A percentile compares a stretch with the other conserved stretches of the same genome.
These are phyloP conservation scores for Scarus forsteni DNA, from an alignment of 2,797 vertebrate species.

Conservation along the genomic window DNA sequence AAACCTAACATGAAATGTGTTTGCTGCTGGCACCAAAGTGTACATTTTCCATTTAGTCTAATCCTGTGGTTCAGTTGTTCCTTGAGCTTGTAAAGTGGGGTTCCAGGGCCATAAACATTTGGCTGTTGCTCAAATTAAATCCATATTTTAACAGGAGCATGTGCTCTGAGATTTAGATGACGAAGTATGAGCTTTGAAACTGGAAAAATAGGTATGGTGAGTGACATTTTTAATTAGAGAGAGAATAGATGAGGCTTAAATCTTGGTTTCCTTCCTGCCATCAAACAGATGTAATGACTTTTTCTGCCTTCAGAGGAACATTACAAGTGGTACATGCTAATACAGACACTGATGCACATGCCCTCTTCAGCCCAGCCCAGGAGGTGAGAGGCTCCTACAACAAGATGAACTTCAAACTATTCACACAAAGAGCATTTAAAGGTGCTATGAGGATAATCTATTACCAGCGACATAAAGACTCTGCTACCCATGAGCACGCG, in stretches of 20 bases:
- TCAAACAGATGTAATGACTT: conserved; percentile 1
- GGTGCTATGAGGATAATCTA: too few relatives aligned
- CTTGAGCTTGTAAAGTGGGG: conserved; percentile 11
- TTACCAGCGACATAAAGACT: too few relatives aligned
- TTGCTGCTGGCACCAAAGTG: conserved; percentile 46
- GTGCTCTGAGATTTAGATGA: neutral
- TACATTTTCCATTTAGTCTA: conserved; percentile 25
- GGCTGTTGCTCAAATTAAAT: neutral
- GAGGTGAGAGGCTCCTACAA: too few relatives aligned
- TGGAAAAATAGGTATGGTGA: conserved; percentile 8
- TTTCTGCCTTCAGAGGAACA: neutral
- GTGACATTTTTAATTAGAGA: conserved; percentile 31
- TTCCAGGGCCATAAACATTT: neutral
- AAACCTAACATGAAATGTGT: conserved; percentile 16
- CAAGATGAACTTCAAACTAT: too few relatives aligned
- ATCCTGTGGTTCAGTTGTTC: conserved; percentile 19
- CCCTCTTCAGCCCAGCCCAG: too few relatives aligned
- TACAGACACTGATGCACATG: neutral
- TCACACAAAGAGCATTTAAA: too few relatives aligned
- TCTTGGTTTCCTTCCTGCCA: neutral
- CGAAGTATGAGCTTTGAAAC: neutral
- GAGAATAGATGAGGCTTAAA: neutral
- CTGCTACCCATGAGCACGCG: too few relatives aligned
- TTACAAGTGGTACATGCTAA: neutral
- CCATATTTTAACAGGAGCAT: neutral